Percentiles rank a stretch among this genome's conserved stretches.
These are phyloP conservation scores for Zosterops pallidus DNA, from an alignment of 2,113 vertebrate species.

Conservation along the genomic window DNA sequence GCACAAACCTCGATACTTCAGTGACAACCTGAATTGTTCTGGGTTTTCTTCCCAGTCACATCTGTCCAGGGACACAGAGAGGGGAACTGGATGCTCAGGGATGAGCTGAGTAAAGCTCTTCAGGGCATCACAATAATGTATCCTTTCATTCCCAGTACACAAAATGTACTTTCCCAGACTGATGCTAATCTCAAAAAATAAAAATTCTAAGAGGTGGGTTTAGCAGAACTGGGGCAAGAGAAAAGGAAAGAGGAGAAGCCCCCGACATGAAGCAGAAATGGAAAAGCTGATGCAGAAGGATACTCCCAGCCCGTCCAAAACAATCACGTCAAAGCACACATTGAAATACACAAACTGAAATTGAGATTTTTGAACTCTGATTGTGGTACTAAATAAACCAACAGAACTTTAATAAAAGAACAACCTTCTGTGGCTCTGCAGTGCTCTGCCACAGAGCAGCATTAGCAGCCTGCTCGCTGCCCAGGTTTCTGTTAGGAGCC, in stretches of 20 bases:
- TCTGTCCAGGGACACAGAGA: neutral
- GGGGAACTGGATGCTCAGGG: neutral
- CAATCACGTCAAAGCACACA: neutral
- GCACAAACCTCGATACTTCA: neutral
- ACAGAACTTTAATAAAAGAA: neutral
- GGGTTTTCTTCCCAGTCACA: neutral
- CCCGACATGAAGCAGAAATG: neutral
- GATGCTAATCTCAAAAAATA: neutral
- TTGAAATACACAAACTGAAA: neutral
- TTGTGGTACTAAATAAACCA: neutral
- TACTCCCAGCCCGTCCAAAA: neutral
- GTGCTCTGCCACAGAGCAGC: neutral
- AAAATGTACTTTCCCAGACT: neutral
- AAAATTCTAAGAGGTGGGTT: neutral
- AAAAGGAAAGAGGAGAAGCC: neutral
- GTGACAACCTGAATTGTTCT: neutral
- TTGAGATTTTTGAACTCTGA: accelerated
- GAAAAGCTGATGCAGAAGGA: neutral
- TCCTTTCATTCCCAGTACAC: neutral
- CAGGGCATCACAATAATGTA: neutral
- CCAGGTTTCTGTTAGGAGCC: neutral
- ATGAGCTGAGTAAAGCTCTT: neutral
- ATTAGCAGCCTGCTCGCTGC: neutral
- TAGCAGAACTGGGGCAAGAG: neutral
- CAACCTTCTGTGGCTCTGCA: neutral